phyloP scores from a whole-genome alignment of 2,888 invertebrate genomes.

The Aromia moschata region DNA sequence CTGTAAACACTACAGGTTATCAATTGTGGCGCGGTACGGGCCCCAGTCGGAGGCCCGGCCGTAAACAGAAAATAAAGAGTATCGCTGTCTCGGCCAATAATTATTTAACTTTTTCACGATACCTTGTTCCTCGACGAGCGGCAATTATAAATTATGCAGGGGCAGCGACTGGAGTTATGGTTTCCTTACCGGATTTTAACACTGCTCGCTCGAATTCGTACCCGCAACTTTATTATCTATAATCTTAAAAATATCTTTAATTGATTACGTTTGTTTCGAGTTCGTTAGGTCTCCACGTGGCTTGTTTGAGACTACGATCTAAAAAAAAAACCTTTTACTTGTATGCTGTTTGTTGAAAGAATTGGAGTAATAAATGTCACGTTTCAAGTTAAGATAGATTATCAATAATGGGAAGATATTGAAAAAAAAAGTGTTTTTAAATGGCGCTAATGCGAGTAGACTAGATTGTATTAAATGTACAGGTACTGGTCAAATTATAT shows the following conservation, averaged over 20 bases:
- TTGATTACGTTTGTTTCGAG: neutral
- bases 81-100: conserved; percentile 58
- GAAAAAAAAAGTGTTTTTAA: too few species aligned
- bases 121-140: conserved; percentile 42
- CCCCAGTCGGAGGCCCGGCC: conserved; percentile 56
- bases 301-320: too few species aligned
- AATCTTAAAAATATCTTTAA: neutral
- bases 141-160: conserved; percentile 50
- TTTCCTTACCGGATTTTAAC: conserved; percentile 52
- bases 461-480: too few species aligned
- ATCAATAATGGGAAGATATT: too few species aligned
- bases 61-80: conserved; percentile 56
- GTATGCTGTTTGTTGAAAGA: too few species aligned
- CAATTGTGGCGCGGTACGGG: conserved; percentile 57
- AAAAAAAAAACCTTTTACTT: too few species aligned
- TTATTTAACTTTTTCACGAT: conserved; percentile 58
- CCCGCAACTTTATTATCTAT: neutral
- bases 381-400: too few species aligned
- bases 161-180: conserved; percentile 49
- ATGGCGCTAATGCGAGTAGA: too few species aligned
- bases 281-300: too few species aligned
- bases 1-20: conserved; percentile 60
- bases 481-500: too few species aligned
- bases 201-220: conserved; percentile 37
- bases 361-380: too few species aligned